Evolutionary conservation across 2,113 vertebrate genomes (phyloP).

Genomic region (Seriola rivoliana): DNA sequence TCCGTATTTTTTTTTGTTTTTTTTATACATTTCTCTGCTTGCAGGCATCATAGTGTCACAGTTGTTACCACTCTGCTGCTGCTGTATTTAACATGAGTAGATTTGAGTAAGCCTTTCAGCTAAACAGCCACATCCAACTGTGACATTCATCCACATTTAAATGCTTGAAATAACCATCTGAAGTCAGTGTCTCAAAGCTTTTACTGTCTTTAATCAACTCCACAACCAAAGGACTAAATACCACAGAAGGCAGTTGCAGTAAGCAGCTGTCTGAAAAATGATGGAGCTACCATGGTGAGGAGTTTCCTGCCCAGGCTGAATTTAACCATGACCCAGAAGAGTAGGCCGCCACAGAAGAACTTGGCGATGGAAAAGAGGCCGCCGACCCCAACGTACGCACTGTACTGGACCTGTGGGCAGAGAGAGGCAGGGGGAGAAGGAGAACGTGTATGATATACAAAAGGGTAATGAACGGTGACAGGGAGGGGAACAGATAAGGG

Average conservation of each 20-base stretch:
- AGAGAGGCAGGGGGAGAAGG: not conserved
- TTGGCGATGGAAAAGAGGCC: conserved; percentile 86
- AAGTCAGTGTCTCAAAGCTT: not conserved
- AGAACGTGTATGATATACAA: not conserved
- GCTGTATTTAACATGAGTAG: not conserved
- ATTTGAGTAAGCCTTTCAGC: not conserved
- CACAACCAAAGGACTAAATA: not conserved
- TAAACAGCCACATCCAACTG: not conserved
- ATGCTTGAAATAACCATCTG: not conserved
- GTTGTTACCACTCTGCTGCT: no score
- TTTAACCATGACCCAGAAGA: conserved; percentile 89
- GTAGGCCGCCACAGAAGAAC: conserved; percentile 87
- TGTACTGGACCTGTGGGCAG: conserved; percentile 86
- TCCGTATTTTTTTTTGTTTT: not conserved
- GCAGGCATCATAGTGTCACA: not conserved
- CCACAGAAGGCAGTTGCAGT: not conserved
- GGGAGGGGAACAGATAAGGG: no score
- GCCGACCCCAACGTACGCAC: conserved; percentile 83
- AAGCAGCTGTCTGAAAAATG: not conserved
- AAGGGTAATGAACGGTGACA: conserved; percentile 1
- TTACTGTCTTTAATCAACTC: not conserved
- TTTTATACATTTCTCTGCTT: not conserved
- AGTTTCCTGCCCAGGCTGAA: conserved; percentile 89
- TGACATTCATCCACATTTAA: conserved; percentile 9
- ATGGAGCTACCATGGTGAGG: conserved; percentile 84